phyloP scores from a whole-genome alignment of 37 sponge, comb jelly and placozoan species.

The Beroe forskalii region DNA sequence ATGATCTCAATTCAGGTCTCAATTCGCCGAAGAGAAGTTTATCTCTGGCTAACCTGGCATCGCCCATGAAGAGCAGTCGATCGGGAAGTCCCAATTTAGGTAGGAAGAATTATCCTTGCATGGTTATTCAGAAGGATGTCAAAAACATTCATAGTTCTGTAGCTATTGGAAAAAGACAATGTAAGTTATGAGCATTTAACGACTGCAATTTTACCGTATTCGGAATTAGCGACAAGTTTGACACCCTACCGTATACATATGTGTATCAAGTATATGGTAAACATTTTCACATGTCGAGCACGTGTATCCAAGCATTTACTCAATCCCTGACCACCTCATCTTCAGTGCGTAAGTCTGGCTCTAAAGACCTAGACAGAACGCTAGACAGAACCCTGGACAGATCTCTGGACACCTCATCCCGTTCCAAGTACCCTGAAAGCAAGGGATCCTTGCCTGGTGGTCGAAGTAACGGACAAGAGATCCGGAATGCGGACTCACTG shows the following conservation, averaged over 20 bases:
- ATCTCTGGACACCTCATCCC: not conserved
- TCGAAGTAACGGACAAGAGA: conserved; percentile 44
- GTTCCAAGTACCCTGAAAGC: conserved; percentile 41
- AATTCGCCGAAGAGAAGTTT: conserved; percentile 39
- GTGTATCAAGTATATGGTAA: no score
- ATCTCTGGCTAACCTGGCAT: conserved; percentile 54
- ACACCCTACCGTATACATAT: no score
- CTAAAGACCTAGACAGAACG: not conserved
- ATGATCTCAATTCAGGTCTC: conserved; percentile 6
- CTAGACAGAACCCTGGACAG: conserved; percentile 24
- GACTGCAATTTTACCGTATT: no score
- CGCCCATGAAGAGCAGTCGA: conserved; percentile 35
- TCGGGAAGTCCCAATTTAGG: conserved; percentile 16
- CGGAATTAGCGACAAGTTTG: no score
- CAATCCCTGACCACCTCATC: no score
- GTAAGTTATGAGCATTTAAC: no score
- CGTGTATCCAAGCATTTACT: no score
- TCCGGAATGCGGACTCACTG: conserved; percentile 26
- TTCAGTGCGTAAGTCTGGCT: conserved; percentile 58
- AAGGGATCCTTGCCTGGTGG: conserved; percentile 51
- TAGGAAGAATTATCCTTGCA: no score
- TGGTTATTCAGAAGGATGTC: no score
- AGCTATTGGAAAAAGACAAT: no score
- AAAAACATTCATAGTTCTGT: no score
- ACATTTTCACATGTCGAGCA: no score